A percentile compares a stretch with the other conserved stretches of the same genome.
Evolutionary conservation across 2,888 invertebrate species (phyloP).

Genomic region (Loripinus fragilis): DNA sequence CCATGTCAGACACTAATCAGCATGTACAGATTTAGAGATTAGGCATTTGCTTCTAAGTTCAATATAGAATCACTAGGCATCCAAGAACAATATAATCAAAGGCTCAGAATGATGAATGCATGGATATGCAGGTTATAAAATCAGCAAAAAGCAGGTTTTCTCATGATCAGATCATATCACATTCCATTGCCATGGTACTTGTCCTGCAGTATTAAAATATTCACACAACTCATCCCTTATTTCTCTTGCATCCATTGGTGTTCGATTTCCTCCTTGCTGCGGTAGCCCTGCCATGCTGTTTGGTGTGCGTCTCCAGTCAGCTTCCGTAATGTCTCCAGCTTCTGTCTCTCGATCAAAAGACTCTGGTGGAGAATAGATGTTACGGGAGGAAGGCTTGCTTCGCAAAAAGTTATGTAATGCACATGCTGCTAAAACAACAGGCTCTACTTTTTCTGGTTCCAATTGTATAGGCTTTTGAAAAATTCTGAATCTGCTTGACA

Average conservation of each 20-base stretch:
- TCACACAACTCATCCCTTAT: slow-evolving; percentile 32
- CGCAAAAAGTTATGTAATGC: slow-evolving; percentile 35
- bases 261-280: slow-evolving; percentile 19
- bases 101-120: no score
- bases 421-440: slow-evolving; percentile 29
- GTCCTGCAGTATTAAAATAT: slow-evolving; percentile 25
- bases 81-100: no score
- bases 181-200: slow-evolving; percentile 37
- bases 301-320: background rate
- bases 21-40: no score
- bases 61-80: no score
- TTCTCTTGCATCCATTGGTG: background rate
- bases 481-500: slow-evolving; percentile 20
- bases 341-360: slow-evolving; percentile 15
- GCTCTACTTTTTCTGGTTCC: slow-evolving; percentile 29
- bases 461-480: slow-evolving; percentile 22
- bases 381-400: background rate
- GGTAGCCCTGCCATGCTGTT: background rate
- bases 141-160: no score
- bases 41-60: no score
- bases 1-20: no score
- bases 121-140: no score
- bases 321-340: background rate
- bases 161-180: background rate
- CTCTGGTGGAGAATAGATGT: slow-evolving; percentile 19